These are phyloP conservation scores for Argyra leucocephala DNA, from an alignment of 2,888 invertebrate genomes.

Conservation along the genomic window DNA sequence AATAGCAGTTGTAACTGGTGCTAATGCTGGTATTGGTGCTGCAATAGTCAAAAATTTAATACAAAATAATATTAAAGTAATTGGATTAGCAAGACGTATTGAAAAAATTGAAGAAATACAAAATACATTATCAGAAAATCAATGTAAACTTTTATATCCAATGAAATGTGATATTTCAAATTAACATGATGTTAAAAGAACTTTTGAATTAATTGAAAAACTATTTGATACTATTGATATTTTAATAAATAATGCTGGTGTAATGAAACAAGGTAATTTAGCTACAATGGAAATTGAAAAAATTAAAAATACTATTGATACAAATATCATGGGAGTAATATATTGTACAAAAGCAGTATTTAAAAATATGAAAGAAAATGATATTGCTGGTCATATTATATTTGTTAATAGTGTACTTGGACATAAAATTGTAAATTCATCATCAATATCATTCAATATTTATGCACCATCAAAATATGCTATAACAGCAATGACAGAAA, in stretches of 20 bases:
- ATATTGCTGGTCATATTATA: constrained; percentile 46
- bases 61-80: constrained; percentile 47
- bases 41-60: constrained; percentile 44
- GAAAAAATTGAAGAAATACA: constrained; percentile 41
- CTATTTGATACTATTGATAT: constrained; percentile 49
- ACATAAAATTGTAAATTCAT: constrained; percentile 29
- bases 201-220: constrained; percentile 48
- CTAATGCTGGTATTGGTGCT: constrained; percentile 53
- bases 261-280: constrained; percentile 30
- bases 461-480: constrained; percentile 38
- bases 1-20: constrained; percentile 55
- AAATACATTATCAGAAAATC: constrained; percentile 24
- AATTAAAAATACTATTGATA: constrained; percentile 39
- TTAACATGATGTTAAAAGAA: constrained; percentile 46
- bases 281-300: constrained; percentile 29
- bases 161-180: constrained; percentile 44
- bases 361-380: constrained; percentile 43
- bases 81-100: constrained; percentile 47
- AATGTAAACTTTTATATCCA: constrained; percentile 34
- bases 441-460: constrained; percentile 30
- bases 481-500: constrained; percentile 35
- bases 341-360: constrained; percentile 46
- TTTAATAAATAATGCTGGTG: constrained; percentile 52
- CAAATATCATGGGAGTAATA: constrained; percentile 45
- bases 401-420: constrained; percentile 41